These are phyloP conservation scores for Bellardia pandia DNA, from an alignment of 2,888 invertebrate genomes.

Conservation along the genomic window DNA sequence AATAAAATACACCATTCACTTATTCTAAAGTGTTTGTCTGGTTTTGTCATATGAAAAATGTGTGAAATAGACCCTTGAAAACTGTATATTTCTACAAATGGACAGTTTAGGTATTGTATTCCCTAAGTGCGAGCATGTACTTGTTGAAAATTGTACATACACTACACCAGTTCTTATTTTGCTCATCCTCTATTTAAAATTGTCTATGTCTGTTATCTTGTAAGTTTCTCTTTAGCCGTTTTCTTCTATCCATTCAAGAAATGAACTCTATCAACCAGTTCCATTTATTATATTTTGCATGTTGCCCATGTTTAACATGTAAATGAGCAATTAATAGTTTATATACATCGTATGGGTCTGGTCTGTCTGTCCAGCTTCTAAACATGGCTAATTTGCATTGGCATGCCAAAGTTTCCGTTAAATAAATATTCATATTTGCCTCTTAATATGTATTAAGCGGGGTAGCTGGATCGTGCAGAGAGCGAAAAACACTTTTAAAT, in stretches of 20 bases:
- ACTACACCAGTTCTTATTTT: not conserved
- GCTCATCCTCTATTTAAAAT: not conserved
- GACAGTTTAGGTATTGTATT: not conserved
- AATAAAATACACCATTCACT: constrained; percentile 16
- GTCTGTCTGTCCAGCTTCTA: not conserved
- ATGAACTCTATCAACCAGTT: constrained; percentile 33
- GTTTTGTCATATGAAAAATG: constrained; percentile 40
- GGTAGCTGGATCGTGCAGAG: not conserved
- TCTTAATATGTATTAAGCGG: constrained; percentile 1
- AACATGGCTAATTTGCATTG: constrained; percentile 62
- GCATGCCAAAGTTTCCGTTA: constrained; percentile 64
- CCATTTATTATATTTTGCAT: constrained; percentile 4
- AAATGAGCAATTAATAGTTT: constrained; percentile 63
- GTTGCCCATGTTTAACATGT: constrained; percentile 43
- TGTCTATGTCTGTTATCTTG: not conserved
- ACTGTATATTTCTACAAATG: not conserved
- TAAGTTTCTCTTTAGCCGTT: constrained; percentile 4
- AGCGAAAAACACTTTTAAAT: constrained; percentile 15
- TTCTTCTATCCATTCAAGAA: constrained; percentile 15
- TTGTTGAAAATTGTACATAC: constrained; percentile 3
- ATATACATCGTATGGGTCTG: constrained; percentile 15
- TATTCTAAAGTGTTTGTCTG: not conserved
- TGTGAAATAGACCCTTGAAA: constrained; percentile 28
- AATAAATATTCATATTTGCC: constrained; percentile 53
- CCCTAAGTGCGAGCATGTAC: not conserved